These are phyloP conservation scores for Eriosoma lanigerum DNA, from an alignment of 1,140 invertebrate genomes.

Conservation along the genomic window DNA sequence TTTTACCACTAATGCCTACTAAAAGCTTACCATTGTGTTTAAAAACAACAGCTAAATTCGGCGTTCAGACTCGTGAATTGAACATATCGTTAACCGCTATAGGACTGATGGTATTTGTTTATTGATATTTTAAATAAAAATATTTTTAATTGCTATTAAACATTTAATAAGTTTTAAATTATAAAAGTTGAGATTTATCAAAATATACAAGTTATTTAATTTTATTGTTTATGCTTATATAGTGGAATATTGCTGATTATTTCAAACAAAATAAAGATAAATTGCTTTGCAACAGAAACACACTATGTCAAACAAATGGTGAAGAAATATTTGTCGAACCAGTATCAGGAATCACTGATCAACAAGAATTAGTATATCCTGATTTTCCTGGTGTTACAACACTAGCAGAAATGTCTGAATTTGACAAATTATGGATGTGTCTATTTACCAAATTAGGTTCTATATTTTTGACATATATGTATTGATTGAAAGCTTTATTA, in stretches of 20 bases:
- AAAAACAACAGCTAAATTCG: slow-evolving; percentile 93
- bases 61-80: slow-evolving; percentile 92
- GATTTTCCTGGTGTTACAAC: slow-evolving; percentile 73
- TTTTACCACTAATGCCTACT: slow-evolving; percentile 84
- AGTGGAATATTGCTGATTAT: slow-evolving; percentile 98
- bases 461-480: too few species aligned
- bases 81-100: slow-evolving; percentile 98
- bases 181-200: too few species aligned
- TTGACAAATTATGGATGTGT: slow-evolving; percentile 95
- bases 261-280: slow-evolving; percentile 93
- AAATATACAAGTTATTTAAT: too few species aligned
- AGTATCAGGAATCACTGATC: slow-evolving; percentile 62
- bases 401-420: slow-evolving; percentile 76
- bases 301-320: not conserved
- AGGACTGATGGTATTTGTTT: slow-evolving; percentile 80
- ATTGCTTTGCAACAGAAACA: slow-evolving; percentile 63
- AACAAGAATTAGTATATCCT: slow-evolving; percentile 67
- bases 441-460: slow-evolving; percentile 80
- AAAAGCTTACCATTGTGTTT: slow-evolving; percentile 86
- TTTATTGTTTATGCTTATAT: slow-evolving; percentile 55
- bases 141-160: too few species aligned
- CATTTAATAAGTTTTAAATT: too few species aligned
- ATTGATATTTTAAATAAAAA: too few species aligned
- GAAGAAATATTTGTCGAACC: too few species aligned
- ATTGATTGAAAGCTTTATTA: too few species aligned